Conservation (phyloP, 2,888 invertebrate species). For the Andrena marginata region DNA sequence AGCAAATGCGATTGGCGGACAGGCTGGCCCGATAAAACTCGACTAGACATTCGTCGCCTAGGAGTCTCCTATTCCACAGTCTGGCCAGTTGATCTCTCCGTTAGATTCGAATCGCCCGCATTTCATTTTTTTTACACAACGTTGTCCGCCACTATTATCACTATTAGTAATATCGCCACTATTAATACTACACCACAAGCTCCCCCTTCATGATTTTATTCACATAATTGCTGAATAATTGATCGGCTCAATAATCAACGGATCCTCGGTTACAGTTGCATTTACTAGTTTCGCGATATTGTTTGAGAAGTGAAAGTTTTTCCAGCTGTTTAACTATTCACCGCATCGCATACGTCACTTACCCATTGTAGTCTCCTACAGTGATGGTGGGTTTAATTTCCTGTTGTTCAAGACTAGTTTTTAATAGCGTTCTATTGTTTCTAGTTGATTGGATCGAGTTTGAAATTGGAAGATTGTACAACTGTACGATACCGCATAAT, state of each 20-base stretch:
- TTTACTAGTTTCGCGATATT: too few relatives aligned
- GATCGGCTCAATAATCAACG: background rate
- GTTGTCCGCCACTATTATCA: slow-evolving; percentile 11
- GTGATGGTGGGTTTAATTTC: too few relatives aligned
- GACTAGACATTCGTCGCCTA: slow-evolving; percentile 44
- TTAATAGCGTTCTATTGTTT: background rate
- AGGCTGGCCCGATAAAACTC: slow-evolving; percentile 58
- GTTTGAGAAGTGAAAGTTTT: too few relatives aligned
- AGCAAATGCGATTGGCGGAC: slow-evolving; percentile 64
- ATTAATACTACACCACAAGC: background rate
- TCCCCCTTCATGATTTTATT: slow-evolving; percentile 2
- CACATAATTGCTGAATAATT: background rate
- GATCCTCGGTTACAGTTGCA: too few relatives aligned
- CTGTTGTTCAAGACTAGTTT: too few relatives aligned
- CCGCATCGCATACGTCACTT: too few relatives aligned
- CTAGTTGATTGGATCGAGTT: background rate
- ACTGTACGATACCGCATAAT: background rate
- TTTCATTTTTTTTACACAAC: slow-evolving; percentile 51
- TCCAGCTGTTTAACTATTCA: too few relatives aligned
- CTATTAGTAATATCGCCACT: background rate
- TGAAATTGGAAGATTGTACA: too few relatives aligned
- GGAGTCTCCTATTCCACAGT: slow-evolving; percentile 39
- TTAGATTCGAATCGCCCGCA: slow-evolving; percentile 42
- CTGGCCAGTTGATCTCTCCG: slow-evolving; percentile 36
- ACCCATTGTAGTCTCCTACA: too few relatives aligned